A percentile compares a stretch with the other conserved stretches of the same genome.
Conservation (phyloP, 2,888 invertebrate species). For the Danaus chrysippus region DNA sequence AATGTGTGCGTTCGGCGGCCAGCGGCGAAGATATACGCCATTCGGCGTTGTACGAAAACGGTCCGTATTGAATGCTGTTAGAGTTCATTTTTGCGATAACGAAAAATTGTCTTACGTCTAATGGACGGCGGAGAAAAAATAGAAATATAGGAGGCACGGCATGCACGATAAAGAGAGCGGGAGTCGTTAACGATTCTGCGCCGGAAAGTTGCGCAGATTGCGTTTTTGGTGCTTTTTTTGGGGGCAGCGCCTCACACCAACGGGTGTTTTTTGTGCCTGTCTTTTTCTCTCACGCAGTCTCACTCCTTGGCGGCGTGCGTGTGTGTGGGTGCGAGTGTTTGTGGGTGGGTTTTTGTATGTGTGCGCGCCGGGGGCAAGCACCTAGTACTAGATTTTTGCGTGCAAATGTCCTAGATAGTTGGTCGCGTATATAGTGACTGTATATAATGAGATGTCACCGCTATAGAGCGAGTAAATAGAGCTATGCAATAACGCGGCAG, state of each 20-base stretch:
- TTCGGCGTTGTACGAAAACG: slow-evolving; percentile 32
- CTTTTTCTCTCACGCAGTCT: slow-evolving; percentile 72
- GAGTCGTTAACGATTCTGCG: slow-evolving; percentile 80
- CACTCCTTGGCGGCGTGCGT: slow-evolving; percentile 49
- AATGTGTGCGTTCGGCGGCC: slow-evolving; percentile 70
- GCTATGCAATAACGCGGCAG: slow-evolving; percentile 63
- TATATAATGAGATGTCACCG: slow-evolving; percentile 75
- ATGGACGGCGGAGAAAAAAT: slow-evolving; percentile 74
- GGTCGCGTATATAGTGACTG: slow-evolving; percentile 53
- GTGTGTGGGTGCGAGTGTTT: slow-evolving; percentile 42
- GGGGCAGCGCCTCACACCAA: slow-evolving; percentile 77
- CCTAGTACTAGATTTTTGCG: slow-evolving; percentile 77
- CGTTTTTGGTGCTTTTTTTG: slow-evolving; percentile 80
- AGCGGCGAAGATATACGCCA: slow-evolving; percentile 56
- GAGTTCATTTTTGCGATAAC: slow-evolving; percentile 37
- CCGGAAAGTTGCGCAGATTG: slow-evolving; percentile 80
- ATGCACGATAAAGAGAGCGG: slow-evolving; percentile 78
- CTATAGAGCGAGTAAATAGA: slow-evolving; percentile 65
- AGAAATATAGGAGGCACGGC: slow-evolving; percentile 78
- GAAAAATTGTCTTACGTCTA: slow-evolving; percentile 67
- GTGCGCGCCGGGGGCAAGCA: slow-evolving; percentile 56
- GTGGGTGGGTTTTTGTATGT: slow-evolving; percentile 32
- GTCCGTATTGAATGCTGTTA: slow-evolving; percentile 26
- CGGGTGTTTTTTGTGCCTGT: slow-evolving; percentile 75
- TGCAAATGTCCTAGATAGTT: slow-evolving; percentile 73